Percentiles rank a stretch among this genome's conserved stretches.
Conservation (phyloP, 1,140 invertebrate species). For the Cydia splendana region DNA sequence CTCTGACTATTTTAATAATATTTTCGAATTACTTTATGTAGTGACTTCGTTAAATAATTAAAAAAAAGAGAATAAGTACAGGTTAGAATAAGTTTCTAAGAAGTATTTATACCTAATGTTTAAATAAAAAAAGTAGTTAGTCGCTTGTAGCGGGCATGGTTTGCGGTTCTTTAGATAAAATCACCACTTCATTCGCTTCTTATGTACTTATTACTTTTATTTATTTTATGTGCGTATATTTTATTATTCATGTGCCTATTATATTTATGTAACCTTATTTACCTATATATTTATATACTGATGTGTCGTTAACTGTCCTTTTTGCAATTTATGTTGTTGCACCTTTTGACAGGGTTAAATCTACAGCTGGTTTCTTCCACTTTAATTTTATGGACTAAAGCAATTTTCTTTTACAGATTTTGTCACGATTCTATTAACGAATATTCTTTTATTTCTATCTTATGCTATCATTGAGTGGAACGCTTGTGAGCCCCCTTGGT, state of each 20-base stretch:
- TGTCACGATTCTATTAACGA: conserved; percentile 23
- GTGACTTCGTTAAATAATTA: no score
- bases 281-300: neutral
- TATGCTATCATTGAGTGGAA: conserved; percentile 46
- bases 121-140: neutral
- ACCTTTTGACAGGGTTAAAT: neutral
- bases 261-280: neutral
- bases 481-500: conserved; percentile 53
- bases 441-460: conserved; percentile 38
- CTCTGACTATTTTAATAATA: no score
- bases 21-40: no score
- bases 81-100: neutral
- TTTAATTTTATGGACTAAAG: conserved; percentile 23
- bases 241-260: neutral
- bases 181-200: neutral
- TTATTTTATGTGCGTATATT: neutral
- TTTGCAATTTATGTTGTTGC: neutral
- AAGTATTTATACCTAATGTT: neutral
- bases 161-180: neutral
- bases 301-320: neutral
- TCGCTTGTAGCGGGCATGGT: conserved; percentile 17
- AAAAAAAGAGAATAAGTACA: neutral
- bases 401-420: conserved; percentile 28
- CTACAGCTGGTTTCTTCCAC: neutral
- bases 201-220: neutral